Evolutionary conservation across 2,113 vertebrate species (phyloP), one percentile per base, ranked within the genome.

Genomic region (Meles meles): DNA sequence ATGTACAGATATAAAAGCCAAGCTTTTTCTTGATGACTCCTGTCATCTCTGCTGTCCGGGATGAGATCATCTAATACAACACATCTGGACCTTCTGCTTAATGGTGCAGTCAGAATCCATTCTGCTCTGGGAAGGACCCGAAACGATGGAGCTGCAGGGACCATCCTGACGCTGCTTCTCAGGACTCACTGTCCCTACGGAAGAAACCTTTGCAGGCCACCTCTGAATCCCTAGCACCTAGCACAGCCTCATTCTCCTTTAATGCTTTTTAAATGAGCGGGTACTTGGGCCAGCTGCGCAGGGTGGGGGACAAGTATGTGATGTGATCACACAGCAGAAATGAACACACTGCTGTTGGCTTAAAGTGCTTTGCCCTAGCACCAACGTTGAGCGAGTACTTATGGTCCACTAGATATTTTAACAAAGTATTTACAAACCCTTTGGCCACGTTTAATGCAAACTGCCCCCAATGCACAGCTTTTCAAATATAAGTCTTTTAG

Each of bases 371-470:
- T 59, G 65, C 15, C 27, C 39, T 52, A 44, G 18, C 29, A 39
- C 59, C 10, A 80, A 86, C 47, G 67, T 76, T 49, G 59, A 49
- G 67, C 84, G 9, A 31, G 5, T 31, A 47, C 25, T 39, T 55
- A 47, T 4, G 21, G 65, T 52, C 39, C 29, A 23, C 18, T 37
- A 27, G 6, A 88, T 23, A 67, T 89, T 90, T 55, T 52, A 65
- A 67, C 4, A 31, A 92, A 88, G 39, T 90, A n/a, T 55, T 84
- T 27, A 47, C n/a, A 88, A 44, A 59, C 37, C 59, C 63, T 95
- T 34, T 55, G 72, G 55, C 15, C 27, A 96, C 0, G 3, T 47
- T 93, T 74, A 74, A 65, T 55, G 17, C 10, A 87, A 82, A 39
- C 6, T 3, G 21, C 2, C 21, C 55, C 67, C 52, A 71, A 83